Base-by-base conservation (phyloP, 2,888 invertebrate genomes). In the Blomia tropicalis region DNA sequence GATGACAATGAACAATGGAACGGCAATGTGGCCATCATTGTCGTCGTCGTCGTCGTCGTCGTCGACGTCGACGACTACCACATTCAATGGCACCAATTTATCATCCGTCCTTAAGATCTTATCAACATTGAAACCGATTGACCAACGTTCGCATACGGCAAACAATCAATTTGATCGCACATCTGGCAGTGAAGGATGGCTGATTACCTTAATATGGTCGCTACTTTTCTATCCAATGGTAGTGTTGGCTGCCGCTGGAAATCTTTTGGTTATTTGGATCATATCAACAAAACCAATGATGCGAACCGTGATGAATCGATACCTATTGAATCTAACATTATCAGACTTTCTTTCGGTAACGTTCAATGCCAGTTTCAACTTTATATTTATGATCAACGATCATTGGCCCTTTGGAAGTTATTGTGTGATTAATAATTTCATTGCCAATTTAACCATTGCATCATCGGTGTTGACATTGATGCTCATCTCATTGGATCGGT, bases 331-430 rank as follows among this genome's bases (percentile, higher is more conserved):
- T 31, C 51, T 69, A 47, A 62, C 68, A 5, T 29, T 68, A 11
- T 67, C 69, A 4, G 69, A 69, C 43, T 64, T 69, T 44, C 43
- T 67, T 25, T 65, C 67, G 36, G 66, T 68, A 0, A 64, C 65
- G 36, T 66, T 68, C 22, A 69, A 69, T 47, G 66, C 66, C 1
- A 63, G 65, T 11, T 68, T 68, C 47, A 68, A 67, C 58, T 68
- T 68, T 25, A 56, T 68, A 2, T 68, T 67, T 43, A 67, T 69
- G 67, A 41, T 69, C n/a, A 65, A 68, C 43, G 65, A 67, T 23
- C 67, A 69, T 44, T 69, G 68, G 69, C 67, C 68, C 0, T 69
- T 69, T 43, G 68, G 67, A 2, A 44, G 31, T 1, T 69, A 67
- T 43, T 69, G 68, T 53, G 59, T 66, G 19, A 60, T 68, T 59